Evolutionary conservation across 2,797 vertebrate species (phyloP).

Genomic region (Coregonus ussuriensis): DNA sequence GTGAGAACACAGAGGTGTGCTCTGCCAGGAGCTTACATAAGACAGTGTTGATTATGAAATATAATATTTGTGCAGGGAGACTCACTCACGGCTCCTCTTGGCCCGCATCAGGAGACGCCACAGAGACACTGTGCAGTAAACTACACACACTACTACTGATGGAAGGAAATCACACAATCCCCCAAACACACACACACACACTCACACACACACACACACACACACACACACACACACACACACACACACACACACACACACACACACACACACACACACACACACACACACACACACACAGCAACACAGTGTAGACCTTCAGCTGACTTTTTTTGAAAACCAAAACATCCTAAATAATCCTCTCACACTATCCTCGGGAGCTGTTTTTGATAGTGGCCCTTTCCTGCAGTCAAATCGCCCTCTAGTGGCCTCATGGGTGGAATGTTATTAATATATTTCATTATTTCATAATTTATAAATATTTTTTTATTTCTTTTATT

Average conservation of each 20-base stretch:
- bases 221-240: background rate
- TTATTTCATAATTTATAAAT: too few relatives aligned
- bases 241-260: too few relatives aligned
- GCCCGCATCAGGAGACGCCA: background rate
- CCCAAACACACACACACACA: background rate
- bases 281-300: too few relatives aligned
- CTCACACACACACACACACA: too few relatives aligned
- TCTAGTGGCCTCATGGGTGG: too few relatives aligned
- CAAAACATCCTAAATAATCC: background rate
- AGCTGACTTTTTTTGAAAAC: too few relatives aligned
- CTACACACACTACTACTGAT: background rate
- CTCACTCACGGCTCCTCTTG: background rate
- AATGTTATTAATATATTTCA: too few relatives aligned
- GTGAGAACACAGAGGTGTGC: background rate
- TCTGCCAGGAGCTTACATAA: conserved; percentile 3
- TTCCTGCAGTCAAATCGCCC: too few relatives aligned
- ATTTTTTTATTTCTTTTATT: too few relatives aligned
- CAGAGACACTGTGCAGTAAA: background rate
- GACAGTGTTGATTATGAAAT: conserved; percentile 10
- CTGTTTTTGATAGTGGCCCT: background rate
- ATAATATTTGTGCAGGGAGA: background rate
- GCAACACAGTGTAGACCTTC: too few relatives aligned
- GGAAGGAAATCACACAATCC: background rate
- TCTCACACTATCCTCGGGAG: background rate
- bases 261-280: too few relatives aligned